Evolutionary conservation across 37 sponge, comb jelly and placozoan species (phyloP).

Genomic region (Corticium candelabrum): DNA sequence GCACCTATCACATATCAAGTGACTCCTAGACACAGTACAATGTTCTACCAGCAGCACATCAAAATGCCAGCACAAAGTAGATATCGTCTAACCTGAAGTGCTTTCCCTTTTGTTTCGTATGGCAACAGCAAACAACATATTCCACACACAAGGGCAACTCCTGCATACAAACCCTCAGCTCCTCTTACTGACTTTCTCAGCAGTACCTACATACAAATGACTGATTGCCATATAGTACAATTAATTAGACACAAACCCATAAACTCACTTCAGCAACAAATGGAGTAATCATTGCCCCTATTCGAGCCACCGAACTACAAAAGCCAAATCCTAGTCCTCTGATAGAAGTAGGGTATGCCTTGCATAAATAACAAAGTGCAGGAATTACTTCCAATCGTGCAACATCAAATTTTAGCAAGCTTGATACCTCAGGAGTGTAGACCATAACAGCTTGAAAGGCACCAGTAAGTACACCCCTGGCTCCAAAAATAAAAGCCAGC

Average conservation of each 20-base stretch:
- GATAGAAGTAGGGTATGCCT: conserved; percentile 63
- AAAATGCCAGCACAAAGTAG: too few species aligned
- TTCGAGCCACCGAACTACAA: conserved; percentile 34
- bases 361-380: too few species aligned
- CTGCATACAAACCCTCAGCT: background rate
- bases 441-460: conserved; percentile 59
- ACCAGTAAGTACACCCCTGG: conserved; percentile 52
- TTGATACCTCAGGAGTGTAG: conserved; percentile 40
- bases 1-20: too few species aligned
- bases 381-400: background rate
- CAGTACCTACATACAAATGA: background rate
- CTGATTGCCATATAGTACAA: background rate
- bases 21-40: too few species aligned
- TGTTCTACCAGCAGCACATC: too few species aligned
- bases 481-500: conserved; percentile 48
- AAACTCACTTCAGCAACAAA: conserved; percentile 43
- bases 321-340: conserved; percentile 49
- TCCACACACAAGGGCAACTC: background rate
- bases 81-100: background rate
- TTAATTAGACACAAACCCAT: background rate
- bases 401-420: background rate
- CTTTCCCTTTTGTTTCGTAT: background rate
- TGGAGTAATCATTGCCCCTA: conserved; percentile 63
- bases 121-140: background rate
- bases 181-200: background rate